phyloP scores from a whole-genome alignment of 2,797 vertebrate genomes.

The Lutjanus campechanus region DNA sequence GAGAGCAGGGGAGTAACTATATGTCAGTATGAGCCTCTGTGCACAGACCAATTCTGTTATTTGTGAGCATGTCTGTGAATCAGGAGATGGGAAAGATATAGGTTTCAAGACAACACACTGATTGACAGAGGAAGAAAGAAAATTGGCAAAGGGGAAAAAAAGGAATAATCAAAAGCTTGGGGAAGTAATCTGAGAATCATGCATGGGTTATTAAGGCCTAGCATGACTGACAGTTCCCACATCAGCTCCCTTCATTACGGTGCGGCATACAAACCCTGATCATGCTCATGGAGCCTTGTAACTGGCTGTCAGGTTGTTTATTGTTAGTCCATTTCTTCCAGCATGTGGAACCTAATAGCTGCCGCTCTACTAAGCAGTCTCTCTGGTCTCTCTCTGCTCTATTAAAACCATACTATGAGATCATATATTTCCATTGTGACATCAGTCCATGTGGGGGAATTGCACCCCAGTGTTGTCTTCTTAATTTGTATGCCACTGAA shows the following conservation, averaged over 20 bases:
- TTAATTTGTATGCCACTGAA: conserved; percentile 14
- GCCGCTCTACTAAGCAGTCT: background rate
- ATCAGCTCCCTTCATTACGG: conserved; percentile 30
- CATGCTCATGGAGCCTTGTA: conserved; percentile 17
- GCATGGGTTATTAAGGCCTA: conserved; percentile 8
- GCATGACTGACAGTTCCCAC: conserved; percentile 45
- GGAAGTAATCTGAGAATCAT: conserved; percentile 39
- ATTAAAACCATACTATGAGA: background rate
- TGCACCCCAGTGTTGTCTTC: background rate
- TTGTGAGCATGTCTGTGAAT: conserved; percentile 14
- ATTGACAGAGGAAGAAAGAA: conserved; percentile 39
- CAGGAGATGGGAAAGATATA: conserved; percentile 19
- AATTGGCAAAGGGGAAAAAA: conserved; percentile 28
- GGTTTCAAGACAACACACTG: conserved; percentile 38
- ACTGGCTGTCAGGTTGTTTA: conserved; percentile 37
- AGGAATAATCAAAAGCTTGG: conserved; percentile 44
- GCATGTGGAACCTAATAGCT: conserved; percentile 12
- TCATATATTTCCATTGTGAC: conserved; percentile 4
- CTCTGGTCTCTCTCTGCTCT: conserved; percentile 1
- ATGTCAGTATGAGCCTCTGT: conserved; percentile 15
- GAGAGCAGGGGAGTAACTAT: conserved; percentile 13
- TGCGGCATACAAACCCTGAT: conserved; percentile 11
- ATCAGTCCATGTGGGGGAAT: background rate
- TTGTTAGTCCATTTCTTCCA: conserved; percentile 22
- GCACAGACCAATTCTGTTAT: conserved; percentile 26